Conservation (phyloP, 1,140 invertebrate species). For the Leptinotarsa undecemlineata region DNA sequence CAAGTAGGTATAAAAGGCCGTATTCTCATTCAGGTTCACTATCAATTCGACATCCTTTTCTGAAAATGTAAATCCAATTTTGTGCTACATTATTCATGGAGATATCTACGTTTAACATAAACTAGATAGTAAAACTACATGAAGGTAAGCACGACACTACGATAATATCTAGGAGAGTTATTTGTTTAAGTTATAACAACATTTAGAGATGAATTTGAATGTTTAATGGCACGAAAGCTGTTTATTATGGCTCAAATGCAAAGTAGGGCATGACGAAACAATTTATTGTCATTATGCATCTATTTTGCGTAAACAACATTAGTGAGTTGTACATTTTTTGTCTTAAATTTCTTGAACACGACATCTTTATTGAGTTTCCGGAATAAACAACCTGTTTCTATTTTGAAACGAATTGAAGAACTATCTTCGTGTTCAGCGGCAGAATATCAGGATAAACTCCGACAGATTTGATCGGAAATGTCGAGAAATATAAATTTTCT, state of each 20-base stretch:
- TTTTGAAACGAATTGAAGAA: no score
- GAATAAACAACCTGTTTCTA: no score
- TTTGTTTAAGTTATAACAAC: conserved; percentile 11
- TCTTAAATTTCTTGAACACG: neutral
- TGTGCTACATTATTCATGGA: neutral
- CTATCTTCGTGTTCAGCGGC: no score
- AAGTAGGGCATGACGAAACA: conserved; percentile 15
- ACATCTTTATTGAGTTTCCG: neutral
- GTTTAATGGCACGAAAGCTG: neutral
- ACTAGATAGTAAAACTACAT: neutral
- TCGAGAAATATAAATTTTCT: no score
- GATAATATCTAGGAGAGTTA: neutral
- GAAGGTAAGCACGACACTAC: neutral
- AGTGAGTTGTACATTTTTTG: neutral
- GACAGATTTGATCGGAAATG: no score
- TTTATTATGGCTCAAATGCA: conserved; percentile 6
- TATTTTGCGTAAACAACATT: conserved; percentile 6
- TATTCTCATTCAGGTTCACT: neutral
- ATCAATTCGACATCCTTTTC: neutral
- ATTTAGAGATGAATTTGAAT: neutral
- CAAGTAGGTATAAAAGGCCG: neutral
- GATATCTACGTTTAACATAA: neutral
- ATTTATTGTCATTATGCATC: neutral
- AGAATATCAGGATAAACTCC: no score
- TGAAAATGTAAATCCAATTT: neutral